Evolutionary conservation across 2,797 vertebrate genomes (phyloP).

Genomic region (Podarcis siculus): DNA sequence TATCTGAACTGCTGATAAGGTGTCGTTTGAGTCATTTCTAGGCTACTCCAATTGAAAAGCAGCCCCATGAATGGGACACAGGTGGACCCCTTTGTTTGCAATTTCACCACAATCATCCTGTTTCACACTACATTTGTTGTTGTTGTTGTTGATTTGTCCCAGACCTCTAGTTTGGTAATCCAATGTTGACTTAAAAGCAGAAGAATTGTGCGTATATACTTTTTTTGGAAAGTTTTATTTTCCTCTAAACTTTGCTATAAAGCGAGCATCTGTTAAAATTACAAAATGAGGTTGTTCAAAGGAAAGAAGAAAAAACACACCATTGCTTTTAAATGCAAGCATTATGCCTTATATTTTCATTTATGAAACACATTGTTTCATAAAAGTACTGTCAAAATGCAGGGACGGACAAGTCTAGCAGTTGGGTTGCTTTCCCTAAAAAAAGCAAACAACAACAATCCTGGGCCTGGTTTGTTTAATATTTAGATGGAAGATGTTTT

Average conservation of each 20-base stretch:
- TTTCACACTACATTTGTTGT: no score
- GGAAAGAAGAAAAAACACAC: neutral
- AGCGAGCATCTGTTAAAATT: neutral
- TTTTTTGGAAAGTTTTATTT: neutral
- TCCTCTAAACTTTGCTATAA: constrained; percentile 1
- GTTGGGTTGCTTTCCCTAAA: constrained; percentile 28
- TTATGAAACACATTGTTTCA: neutral
- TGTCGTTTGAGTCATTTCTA: no score
- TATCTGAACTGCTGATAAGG: no score
- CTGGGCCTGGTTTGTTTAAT: constrained; percentile 40
- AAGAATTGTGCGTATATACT: neutral
- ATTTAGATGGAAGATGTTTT: constrained; percentile 24
- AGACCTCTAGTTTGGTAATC: neutral
- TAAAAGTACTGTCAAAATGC: constrained; percentile 31
- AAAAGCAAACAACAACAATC: neutral
- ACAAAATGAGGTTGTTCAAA: constrained; percentile 26
- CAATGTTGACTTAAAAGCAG: neutral
- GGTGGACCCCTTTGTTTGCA: no score
- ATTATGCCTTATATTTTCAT: constrained; percentile 26
- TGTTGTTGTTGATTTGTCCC: neutral
- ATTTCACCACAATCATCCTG: no score
- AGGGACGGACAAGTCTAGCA: neutral
- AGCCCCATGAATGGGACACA: no score
- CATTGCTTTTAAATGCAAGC: neutral
- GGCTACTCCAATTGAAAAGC: no score